A percentile compares a stretch with the other conserved stretches of the same genome.
Evolutionary conservation across 2,113 vertebrate genomes (phyloP).

Genomic region (Taurulus bubalis): DNA sequence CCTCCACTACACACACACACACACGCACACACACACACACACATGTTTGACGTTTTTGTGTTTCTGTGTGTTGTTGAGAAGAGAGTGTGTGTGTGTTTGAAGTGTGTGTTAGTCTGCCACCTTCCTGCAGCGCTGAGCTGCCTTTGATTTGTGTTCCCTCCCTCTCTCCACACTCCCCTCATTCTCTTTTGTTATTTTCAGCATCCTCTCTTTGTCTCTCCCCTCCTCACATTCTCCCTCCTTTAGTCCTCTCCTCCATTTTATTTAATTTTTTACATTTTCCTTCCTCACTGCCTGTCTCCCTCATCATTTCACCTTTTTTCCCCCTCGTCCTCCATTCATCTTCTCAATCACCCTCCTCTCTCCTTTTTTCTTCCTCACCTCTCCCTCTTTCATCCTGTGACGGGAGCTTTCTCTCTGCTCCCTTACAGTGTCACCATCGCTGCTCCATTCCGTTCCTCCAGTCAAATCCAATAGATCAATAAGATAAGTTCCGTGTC

Average conservation of each 20-base stretch:
- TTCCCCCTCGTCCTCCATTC: not conserved
- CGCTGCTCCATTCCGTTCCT: not conserved
- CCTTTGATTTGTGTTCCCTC: constrained; percentile 59
- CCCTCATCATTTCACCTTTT: not conserved
- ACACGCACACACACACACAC: constrained; percentile 9
- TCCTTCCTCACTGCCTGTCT: constrained; percentile 5
- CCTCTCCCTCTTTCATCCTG: not conserved
- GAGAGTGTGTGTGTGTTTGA: constrained; percentile 58
- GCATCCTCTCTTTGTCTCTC: constrained; percentile 42
- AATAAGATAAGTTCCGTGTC: constrained; percentile 5
- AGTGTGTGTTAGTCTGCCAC: constrained; percentile 54
- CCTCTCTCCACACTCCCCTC: not conserved
- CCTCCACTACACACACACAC: constrained; percentile 8
- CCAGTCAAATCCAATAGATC: constrained; percentile 26
- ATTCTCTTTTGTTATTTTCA: constrained; percentile 51
- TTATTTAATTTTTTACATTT: not conserved
- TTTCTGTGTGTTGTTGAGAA: constrained; percentile 9
- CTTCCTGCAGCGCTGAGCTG: constrained; percentile 59
- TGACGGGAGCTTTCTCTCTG: not conserved
- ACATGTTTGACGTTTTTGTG: constrained; percentile 45
- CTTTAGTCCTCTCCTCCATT: not conserved
- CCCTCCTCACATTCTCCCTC: constrained; percentile 10
- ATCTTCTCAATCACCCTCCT: not conserved
- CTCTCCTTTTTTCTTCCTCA: not conserved
- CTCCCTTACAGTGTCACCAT: not conserved